phyloP scores from a whole-genome alignment of 2,888 invertebrate genomes.

The Melipona bicolor region DNA sequence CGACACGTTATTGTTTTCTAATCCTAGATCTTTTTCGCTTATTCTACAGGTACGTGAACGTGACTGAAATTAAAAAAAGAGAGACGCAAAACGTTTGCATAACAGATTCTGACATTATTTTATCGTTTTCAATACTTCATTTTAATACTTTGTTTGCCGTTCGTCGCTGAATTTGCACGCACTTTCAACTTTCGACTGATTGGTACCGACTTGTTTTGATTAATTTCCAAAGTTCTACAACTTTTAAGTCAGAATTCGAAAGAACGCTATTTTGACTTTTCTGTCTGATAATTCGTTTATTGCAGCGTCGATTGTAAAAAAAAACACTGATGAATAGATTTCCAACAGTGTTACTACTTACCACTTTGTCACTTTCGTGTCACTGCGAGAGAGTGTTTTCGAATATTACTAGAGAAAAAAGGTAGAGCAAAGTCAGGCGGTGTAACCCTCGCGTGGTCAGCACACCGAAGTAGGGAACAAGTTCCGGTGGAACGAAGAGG shows the following conservation, averaged over 20 bases:
- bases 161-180: no score
- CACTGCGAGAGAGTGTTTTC: no score
- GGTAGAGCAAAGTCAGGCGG: background rate
- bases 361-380: background rate
- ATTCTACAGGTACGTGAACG: background rate
- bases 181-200: no score
- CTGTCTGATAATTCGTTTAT: no score
- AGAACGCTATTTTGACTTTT: no score
- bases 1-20: background rate
- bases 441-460: background rate
- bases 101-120: background rate
- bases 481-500: constrained; percentile 4
- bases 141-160: background rate
- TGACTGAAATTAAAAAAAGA: background rate
- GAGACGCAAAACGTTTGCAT: background rate
- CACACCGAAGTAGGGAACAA: background rate
- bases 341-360: no score
- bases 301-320: no score
- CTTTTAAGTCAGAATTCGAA: no score
- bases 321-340: no score
- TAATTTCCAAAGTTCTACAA: no score
- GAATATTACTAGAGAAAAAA: no score
- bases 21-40: background rate
- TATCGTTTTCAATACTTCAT: background rate
- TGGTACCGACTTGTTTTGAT: no score